A percentile compares a stretch with the other conserved stretches of the same genome.
phyloP scores from a whole-genome alignment of 2,888 invertebrate genomes.

The Oscheius sp. region DNA sequence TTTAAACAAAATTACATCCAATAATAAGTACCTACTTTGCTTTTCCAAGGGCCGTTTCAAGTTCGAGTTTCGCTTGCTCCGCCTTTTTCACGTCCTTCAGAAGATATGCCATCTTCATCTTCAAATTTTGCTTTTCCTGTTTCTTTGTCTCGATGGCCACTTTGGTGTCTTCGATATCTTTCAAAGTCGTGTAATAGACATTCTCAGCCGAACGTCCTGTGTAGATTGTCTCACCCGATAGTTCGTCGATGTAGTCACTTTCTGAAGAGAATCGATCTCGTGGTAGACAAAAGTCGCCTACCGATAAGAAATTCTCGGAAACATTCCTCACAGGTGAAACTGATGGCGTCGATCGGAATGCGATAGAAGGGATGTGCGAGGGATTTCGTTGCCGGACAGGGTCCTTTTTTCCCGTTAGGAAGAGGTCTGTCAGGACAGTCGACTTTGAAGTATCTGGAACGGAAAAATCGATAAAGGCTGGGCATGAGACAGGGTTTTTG shows the following conservation, averaged over 20 bases:
- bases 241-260: not conserved
- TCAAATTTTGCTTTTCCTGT: too few species aligned
- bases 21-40: not conserved
- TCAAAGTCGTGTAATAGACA: too few species aligned
- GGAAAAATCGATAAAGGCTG: not conserved
- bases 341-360: not conserved
- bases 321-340: not conserved
- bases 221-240: too few species aligned
- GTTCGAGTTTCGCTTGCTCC: too few species aligned
- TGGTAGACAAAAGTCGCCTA: not conserved
- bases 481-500: not conserved
- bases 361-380: not conserved
- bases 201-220: too few species aligned
- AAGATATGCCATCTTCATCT: too few species aligned
- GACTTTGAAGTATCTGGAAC: constrained; percentile 2
- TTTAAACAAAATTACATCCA: not conserved
- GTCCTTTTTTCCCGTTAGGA: too few species aligned
- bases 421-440: not conserved
- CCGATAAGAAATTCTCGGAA: not conserved
- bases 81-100: too few species aligned
- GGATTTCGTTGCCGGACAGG: not conserved
- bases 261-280: not conserved
- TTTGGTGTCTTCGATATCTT: too few species aligned
- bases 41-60: too few species aligned
- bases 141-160: too few species aligned